phyloP scores from a whole-genome alignment of 2,888 invertebrate species.

The Epirrhoe alternata region DNA sequence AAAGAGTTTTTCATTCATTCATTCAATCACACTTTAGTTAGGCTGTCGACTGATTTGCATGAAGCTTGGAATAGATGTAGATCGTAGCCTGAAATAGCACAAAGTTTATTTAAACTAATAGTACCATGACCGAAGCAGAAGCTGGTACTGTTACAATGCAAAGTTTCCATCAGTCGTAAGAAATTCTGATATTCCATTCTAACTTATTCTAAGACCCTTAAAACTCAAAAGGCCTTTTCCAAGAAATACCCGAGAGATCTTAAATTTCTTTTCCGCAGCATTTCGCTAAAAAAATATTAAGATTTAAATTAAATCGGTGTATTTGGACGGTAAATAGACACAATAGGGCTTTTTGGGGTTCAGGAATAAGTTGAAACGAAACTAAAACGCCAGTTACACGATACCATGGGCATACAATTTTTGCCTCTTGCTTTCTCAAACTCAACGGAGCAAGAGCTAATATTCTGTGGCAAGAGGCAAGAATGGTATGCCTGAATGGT shows the following conservation, averaged over 20 bases:
- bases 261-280: conserved; percentile 29
- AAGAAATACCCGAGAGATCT: conserved; percentile 9
- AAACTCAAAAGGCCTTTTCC: conserved; percentile 3
- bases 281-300: conserved; percentile 30
- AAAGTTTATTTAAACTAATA: too few species aligned
- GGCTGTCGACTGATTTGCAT: too few species aligned
- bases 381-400: too few species aligned
- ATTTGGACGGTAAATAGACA: conserved; percentile 10
- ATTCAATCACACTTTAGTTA: too few species aligned
- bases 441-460: too few species aligned
- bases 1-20: too few species aligned
- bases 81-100: too few species aligned
- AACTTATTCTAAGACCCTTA: not conserved
- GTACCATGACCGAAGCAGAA: not conserved
- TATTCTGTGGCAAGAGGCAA: not conserved
- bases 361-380: not conserved
- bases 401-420: too few species aligned
- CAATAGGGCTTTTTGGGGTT: not conserved
- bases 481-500: too few species aligned
- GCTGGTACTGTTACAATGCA: not conserved
- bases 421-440: too few species aligned
- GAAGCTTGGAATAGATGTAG: too few species aligned
- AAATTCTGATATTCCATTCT: not conserved
- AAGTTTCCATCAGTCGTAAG: not conserved
- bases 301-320: conserved; percentile 26